A percentile compares a stretch with the other conserved stretches of the same genome.
Conservation (phyloP, 2,888 invertebrate genomes). For the Onthophagus sagittarius region DNA sequence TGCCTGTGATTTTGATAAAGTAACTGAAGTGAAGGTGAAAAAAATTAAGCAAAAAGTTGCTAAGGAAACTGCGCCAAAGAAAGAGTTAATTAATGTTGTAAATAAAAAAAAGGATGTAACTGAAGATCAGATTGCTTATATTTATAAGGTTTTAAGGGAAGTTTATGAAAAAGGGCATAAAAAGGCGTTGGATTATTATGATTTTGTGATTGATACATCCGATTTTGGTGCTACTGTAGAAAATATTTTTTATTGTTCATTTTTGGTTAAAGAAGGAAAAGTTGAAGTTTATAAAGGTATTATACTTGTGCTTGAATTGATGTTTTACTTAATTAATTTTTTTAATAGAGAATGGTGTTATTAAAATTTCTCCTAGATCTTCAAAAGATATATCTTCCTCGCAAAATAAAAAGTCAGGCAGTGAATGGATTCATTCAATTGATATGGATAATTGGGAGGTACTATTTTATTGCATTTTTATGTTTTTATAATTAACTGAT, state of each 20-base stretch:
- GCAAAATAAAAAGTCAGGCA: slow-evolving; percentile 52
- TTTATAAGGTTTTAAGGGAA: slow-evolving; percentile 50
- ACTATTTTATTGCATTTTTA: slow-evolving; percentile 27
- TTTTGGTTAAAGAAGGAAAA: slow-evolving; percentile 57
- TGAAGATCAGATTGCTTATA: slow-evolving; percentile 54
- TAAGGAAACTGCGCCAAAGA: slow-evolving; percentile 42
- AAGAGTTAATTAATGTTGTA: slow-evolving; percentile 53
- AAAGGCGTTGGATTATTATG: slow-evolving; percentile 56
- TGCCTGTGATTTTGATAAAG: slow-evolving; percentile 44
- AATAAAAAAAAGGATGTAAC: slow-evolving; percentile 55
- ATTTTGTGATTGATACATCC: slow-evolving; percentile 56
- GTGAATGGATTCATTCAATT: slow-evolving; percentile 48
- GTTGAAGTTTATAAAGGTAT: slow-evolving; percentile 53
- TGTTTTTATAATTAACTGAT: neutral
- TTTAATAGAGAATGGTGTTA: slow-evolving; percentile 31
- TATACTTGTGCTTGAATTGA: slow-evolving; percentile 6
- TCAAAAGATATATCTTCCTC: slow-evolving; percentile 34
- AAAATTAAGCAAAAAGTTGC: slow-evolving; percentile 34
- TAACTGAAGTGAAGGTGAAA: slow-evolving; percentile 39
- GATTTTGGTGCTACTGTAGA: slow-evolving; percentile 60
- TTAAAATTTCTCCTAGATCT: slow-evolving; percentile 38
- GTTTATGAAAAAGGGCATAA: slow-evolving; percentile 45
- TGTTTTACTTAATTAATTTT: slow-evolving; percentile 4
- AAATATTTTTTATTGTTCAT: slow-evolving; percentile 63
- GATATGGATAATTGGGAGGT: slow-evolving; percentile 58